phyloP scores from a whole-genome alignment of 2,888 invertebrate species.

The Caenorhabditis drosophilae region DNA sequence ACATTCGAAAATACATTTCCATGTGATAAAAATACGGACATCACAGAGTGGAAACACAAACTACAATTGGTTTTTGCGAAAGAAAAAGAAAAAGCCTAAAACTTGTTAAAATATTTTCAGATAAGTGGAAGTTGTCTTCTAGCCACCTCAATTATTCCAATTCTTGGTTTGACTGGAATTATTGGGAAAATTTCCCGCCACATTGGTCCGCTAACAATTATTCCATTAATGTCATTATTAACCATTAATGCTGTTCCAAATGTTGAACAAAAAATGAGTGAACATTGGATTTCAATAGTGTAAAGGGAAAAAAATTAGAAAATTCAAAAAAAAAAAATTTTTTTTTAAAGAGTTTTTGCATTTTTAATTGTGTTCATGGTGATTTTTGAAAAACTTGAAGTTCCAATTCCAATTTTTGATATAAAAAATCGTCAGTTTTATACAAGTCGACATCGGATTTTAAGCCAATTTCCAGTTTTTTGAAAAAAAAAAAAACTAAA shows the following conservation, averaged over 20 bases:
- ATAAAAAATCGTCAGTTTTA: slow-evolving; percentile 4
- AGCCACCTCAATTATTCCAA: slow-evolving; percentile 54
- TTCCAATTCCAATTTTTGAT: slow-evolving; percentile 20
- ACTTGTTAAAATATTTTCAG: slow-evolving; percentile 36
- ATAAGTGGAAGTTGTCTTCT: slow-evolving; percentile 57
- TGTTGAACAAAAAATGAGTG: slow-evolving; percentile 49
- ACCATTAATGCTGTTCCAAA: slow-evolving; percentile 55
- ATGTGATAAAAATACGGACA: slow-evolving; percentile 15
- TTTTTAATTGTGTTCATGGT: slow-evolving; percentile 18
- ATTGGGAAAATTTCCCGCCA: slow-evolving; percentile 56
- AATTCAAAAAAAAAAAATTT: too few relatives aligned
- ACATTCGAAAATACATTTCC: slow-evolving; percentile 49
- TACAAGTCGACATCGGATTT: slow-evolving; percentile 32
- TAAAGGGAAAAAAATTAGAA: slow-evolving; percentile 14
- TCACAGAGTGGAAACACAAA: slow-evolving; percentile 20
- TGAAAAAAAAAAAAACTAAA: neutral
- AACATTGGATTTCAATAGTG: slow-evolving; percentile 65
- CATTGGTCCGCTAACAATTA: slow-evolving; percentile 64
- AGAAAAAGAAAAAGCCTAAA: neutral
- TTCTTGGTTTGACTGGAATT: slow-evolving; percentile 60
- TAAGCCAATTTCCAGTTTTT: slow-evolving; percentile 60
- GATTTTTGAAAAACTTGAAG: slow-evolving; percentile 12
- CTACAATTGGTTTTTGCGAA: slow-evolving; percentile 13
- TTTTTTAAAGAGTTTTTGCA: slow-evolving; percentile 10
- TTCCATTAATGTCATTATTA: slow-evolving; percentile 60